Percentiles rank a stretch among this genome's conserved stretches.
Conservation (phyloP, 2,797 vertebrate species). For the Hypotaenidia okinawae region DNA sequence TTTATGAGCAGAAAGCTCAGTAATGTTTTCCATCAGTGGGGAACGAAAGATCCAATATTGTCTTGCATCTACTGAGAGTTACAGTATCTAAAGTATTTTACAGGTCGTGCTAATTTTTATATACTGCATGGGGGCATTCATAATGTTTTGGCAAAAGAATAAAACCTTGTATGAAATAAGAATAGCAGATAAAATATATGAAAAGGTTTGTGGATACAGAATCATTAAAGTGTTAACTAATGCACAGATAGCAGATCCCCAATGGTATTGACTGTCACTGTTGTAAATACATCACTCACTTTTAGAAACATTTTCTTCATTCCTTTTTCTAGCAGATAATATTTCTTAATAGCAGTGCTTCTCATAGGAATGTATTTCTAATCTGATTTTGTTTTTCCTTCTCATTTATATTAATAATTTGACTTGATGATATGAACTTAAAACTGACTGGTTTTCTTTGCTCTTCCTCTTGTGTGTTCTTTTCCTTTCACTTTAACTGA, state of each 20-base stretch:
- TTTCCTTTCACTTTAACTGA: conserved; percentile 3
- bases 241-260: neutral
- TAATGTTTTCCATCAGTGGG: neutral
- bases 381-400: neutral
- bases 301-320: neutral
- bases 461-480: neutral
- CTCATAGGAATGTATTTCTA: neutral
- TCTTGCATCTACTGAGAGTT: neutral
- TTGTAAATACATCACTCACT: neutral
- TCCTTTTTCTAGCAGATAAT: neutral
- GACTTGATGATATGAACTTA: neutral
- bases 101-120: neutral
- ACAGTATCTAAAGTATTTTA: neutral
- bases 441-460: neutral
- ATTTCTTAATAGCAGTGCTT: neutral
- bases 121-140: neutral
- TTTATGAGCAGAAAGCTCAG: neutral
- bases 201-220: neutral
- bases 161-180: neutral
- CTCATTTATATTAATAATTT: neutral
- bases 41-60: neutral
- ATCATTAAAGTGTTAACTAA: neutral
- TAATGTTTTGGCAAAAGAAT: neutral
- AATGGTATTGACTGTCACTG: neutral
- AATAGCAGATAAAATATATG: neutral